Percentiles rank a stretch among this genome's conserved stretches.
phyloP scores from a whole-genome alignment of 2,888 invertebrate species.

The Tenthredo scrophulariae region DNA sequence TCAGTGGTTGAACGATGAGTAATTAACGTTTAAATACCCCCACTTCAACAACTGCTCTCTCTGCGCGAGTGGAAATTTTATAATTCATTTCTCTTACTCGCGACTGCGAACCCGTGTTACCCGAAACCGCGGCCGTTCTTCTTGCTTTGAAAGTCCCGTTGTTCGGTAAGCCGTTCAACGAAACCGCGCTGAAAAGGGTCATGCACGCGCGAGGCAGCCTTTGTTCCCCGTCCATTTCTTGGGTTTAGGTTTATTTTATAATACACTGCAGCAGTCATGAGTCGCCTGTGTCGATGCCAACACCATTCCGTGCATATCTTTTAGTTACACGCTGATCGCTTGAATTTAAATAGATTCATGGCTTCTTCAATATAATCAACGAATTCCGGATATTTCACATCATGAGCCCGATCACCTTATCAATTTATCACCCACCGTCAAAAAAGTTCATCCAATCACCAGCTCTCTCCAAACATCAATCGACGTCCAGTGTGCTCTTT shows the following conservation, averaged over 20 bases:
- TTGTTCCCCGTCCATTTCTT: constrained; percentile 20
- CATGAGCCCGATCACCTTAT: not conserved
- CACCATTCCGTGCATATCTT: not conserved
- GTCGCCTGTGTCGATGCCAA: not conserved
- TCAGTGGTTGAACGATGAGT: not conserved
- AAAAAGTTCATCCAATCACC: not conserved
- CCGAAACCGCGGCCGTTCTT: constrained; percentile 9
- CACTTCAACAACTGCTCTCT: not conserved
- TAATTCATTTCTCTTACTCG: constrained; percentile 25
- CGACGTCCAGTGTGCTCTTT: not conserved
- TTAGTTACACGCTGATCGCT: not conserved
- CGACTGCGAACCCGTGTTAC: constrained; percentile 7
- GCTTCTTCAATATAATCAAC: not conserved
- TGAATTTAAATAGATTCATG: not conserved
- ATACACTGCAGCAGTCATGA: not conserved
- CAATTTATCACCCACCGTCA: not conserved
- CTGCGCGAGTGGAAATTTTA: not conserved
- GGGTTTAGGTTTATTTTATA: not conserved
- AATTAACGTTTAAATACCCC: not conserved
- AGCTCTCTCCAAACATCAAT: not conserved
- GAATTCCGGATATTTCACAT: not conserved
- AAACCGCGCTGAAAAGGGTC: constrained; percentile 33
- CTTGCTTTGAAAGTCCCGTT: constrained; percentile 43
- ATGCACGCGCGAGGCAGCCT: constrained; percentile 40
- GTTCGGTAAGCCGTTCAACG: constrained; percentile 21